Percentiles rank a stretch among this genome's conserved stretches.
Conservation (phyloP, 2,888 invertebrate species). For the Schrankia costaestrigalis region DNA sequence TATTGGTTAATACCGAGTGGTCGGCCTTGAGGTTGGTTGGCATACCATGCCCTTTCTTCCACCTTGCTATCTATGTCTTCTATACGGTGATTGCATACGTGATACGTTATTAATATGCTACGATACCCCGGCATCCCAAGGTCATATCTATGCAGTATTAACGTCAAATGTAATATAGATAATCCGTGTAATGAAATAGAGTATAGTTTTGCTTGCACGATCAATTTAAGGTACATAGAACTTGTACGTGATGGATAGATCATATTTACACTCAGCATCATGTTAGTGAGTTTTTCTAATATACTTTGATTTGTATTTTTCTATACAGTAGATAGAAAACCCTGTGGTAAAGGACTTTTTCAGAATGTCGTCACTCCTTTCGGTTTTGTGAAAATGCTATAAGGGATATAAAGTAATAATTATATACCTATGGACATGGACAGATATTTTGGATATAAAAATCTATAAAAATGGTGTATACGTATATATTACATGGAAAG, state of each 20-base stretch:
- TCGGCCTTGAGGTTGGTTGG: slow-evolving; percentile 62
- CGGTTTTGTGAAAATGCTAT: no score
- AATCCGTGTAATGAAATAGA: slow-evolving; percentile 9
- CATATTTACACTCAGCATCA: no score
- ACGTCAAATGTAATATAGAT: slow-evolving; percentile 27
- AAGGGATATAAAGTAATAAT: no score
- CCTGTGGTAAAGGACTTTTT: no score
- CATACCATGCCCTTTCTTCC: slow-evolving; percentile 78
- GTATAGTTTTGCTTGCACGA: slow-evolving; percentile 9
- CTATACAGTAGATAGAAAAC: no score
- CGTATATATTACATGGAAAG: no score
- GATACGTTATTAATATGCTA: slow-evolving; percentile 74
- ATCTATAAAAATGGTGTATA: no score
- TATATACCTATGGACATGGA: no score
- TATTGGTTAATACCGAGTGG: slow-evolving; percentile 51
- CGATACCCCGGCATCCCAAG: slow-evolving; percentile 59
- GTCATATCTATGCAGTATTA: slow-evolving; percentile 56
- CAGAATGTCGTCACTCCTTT: no score
- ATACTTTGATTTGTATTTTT: no score
- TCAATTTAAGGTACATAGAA: slow-evolving; percentile 9
- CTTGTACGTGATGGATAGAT: slow-evolving; percentile 55
- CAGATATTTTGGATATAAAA: no score
- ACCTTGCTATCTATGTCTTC: slow-evolving; percentile 74
- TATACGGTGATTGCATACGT: slow-evolving; percentile 72
- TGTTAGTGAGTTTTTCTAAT: no score